Conservation (phyloP, 2,113 vertebrate species). For the Chinchilla lanigera region DNA sequence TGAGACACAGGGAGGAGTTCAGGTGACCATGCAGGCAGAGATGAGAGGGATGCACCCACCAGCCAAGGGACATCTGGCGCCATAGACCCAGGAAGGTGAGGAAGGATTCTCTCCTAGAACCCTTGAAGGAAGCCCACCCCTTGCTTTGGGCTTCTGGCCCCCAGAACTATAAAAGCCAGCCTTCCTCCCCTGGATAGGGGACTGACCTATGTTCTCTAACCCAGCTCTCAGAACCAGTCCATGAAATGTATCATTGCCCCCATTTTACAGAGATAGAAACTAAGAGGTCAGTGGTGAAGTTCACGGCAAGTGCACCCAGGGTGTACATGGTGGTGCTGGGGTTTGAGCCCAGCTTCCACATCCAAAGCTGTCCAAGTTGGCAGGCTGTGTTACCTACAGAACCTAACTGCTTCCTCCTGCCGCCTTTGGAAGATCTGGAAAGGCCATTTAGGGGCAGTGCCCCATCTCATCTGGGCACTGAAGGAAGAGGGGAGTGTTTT, state of each 20-base stretch:
- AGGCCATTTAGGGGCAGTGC: not conserved
- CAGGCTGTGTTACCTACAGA: not conserved
- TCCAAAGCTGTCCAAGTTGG: not conserved
- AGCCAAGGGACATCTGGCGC: too few relatives aligned
- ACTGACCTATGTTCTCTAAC: not conserved
- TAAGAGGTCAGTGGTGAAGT: not conserved
- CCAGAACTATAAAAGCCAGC: not conserved
- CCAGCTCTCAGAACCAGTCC: not conserved
- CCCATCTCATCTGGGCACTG: not conserved
- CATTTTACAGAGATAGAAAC: not conserved
- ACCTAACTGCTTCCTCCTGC: not conserved
- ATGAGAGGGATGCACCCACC: not conserved
- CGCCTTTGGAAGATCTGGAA: not conserved
- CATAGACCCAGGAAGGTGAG: not conserved
- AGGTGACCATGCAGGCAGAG: not conserved
- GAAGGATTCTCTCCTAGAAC: not conserved
- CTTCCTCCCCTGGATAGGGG: not conserved
- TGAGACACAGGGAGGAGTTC: not conserved
- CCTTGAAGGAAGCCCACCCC: not conserved
- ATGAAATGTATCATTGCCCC: not conserved
- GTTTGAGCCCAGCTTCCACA: not conserved
- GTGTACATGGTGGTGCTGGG: not conserved
- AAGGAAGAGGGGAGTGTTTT: not conserved
- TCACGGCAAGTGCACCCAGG: not conserved
- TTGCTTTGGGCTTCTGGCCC: not conserved